Evolutionary conservation across 2,797 vertebrate species (phyloP), one percentile per base, ranked within the genome.

Genomic region (Eospalax fontanierii): DNA sequence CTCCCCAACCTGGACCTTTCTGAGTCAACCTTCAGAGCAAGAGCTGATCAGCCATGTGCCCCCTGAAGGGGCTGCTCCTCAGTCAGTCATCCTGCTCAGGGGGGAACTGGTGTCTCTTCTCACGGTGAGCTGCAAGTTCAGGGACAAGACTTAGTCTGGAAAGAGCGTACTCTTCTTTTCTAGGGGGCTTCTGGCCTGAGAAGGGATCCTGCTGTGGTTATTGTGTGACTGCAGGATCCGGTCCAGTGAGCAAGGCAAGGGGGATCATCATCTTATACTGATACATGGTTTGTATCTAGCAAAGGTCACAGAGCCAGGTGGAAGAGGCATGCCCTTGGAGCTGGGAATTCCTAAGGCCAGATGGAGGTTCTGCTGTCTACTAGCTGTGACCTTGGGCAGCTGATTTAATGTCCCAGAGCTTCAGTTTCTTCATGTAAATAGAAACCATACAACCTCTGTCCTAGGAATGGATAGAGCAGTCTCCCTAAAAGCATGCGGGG

Each of bases 71-170:
- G 14, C 50, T 14, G 66, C 26, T 59, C n/a, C 82, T 28, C 40
- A 14, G 19, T 6, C 6, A 14, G 46, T 46, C 46, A 46, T 46
- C 46, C 46, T 46, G 11, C 46, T 46, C 46, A 11, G n/a, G 1
- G 6, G 40, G 30, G 1, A 54, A 59, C 33, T 21, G 1, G 61
- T n/a, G 63, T 50, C 59, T n/a, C 40, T 50, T 50, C 35, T 1
- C 10, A 1, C 4, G 30, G 40, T 0, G 0, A 26, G 68, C 50
- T 4, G 1, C 0, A 28, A 22, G 73, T 10, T 12, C 46, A 10
- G 46, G 6, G 35, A 61, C 54, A 16, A 35, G 40, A 54, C 18
- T 46, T 46, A 46, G 46, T 46, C 46, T 46, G 46, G 46, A 46
- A 46, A 46, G 46, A 46, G 46, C 6, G 46, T 46, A 46, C 46